Conservation (phyloP, 2,888 invertebrate species). For the Amblyteles armatorius region DNA sequence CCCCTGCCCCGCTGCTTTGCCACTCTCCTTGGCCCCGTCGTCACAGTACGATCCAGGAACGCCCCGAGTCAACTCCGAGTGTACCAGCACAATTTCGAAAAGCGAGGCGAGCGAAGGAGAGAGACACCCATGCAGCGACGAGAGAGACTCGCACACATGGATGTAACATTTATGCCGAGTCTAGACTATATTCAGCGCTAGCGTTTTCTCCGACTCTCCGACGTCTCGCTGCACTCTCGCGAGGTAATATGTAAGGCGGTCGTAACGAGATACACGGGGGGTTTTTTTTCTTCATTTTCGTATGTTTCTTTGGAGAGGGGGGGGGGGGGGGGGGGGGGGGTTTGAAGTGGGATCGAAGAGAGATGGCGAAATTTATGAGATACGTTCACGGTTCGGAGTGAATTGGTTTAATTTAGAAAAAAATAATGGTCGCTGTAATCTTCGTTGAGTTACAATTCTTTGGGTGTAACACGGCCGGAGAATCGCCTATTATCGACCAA, state of each 20-base stretch:
- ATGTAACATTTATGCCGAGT: not conserved
- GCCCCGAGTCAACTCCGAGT: slow-evolving; percentile 66
- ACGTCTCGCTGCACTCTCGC: not conserved
- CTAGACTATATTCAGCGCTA: slow-evolving; percentile 10
- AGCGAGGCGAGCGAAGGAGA: slow-evolving; percentile 33
- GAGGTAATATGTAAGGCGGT: not conserved
- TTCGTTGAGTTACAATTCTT: too few species aligned
- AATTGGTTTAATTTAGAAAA: too few species aligned
- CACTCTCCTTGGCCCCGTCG: slow-evolving; percentile 72
- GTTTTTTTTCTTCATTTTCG: not conserved
- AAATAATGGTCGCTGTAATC: too few species aligned
- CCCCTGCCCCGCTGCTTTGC: slow-evolving; percentile 61
- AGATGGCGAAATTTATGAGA: too few species aligned
- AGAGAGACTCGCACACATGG: slow-evolving; percentile 3
- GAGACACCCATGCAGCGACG: too few species aligned
- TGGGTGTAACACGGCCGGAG: too few species aligned
- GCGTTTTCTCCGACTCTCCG: not conserved
- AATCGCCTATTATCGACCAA: too few species aligned
- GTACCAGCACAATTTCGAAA: slow-evolving; percentile 62
- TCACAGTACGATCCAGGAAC: slow-evolving; percentile 70
- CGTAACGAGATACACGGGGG: not conserved
- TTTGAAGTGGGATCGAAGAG: too few species aligned
- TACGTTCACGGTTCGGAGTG: too few species aligned
- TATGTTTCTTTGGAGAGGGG: not conserved
- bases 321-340: too few species aligned